Evolutionary conservation across 2,113 vertebrate genomes (phyloP), one percentile per base, ranked within the genome.

Genomic region (Python bivittatus): DNA sequence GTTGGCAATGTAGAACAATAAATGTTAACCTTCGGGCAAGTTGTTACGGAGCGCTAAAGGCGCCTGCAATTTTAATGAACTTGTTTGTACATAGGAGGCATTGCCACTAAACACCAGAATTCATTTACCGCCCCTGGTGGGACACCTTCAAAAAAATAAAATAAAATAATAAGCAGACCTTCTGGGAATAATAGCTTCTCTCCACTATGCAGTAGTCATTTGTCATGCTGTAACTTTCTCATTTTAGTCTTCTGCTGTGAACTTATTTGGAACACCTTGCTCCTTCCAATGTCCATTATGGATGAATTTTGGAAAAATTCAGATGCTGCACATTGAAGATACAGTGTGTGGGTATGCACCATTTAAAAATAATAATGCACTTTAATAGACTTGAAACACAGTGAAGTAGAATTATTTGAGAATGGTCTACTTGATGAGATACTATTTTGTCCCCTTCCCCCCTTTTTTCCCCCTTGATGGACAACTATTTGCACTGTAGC

Each of bases 1-100:
- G 97, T 96, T 97, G 96, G 95, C 96, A 96, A 91, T 96, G 96
- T 92, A 96, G 96, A 97, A 96, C 96, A 96, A 96, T 98, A 97
- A 98, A 97, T 96, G 96, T 95, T 97, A 98, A 97, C 97, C 97
- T 97, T 97, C 86, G 88, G 97, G 97, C 97, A 97, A 97, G 97
- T 96, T 97, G 97, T 97, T 98, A 97, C 96, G 96, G 97, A 96
- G 95, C 94, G 97, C 96, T 96, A 97, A 95, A 96, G 96, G 96
- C 95, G 95, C 93, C 88, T 96, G 95, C 94, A 96, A 95, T 96
- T 97, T 97, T 98, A 97, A 97, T 97, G 97, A 97, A 96, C 95
- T 97, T 96, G 95, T 97, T 97, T 98, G 96, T 95, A 96, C 94
- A 92, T 94, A 94, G 2, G 64, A 95, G 88, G 96, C 96, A 96